These are phyloP conservation scores for Brachionus sp. DNA, from an alignment of 1,140 invertebrate genomes.

Conservation along the genomic window DNA sequence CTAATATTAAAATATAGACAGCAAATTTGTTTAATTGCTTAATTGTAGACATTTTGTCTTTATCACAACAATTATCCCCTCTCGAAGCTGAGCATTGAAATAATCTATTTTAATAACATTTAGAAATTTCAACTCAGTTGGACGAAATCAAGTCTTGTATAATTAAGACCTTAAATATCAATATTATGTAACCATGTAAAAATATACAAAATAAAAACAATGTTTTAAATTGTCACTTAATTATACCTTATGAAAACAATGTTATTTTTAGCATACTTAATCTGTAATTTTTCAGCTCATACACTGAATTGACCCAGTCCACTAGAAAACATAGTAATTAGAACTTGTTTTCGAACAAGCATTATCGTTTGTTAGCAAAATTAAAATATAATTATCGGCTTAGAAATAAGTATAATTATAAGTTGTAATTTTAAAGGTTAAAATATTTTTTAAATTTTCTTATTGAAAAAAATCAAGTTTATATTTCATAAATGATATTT, in stretches of 20 bases:
- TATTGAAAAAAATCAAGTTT: too few species aligned
- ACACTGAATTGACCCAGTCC: not conserved
- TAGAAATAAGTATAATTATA: not conserved
- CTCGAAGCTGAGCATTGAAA: not conserved
- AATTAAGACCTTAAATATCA: not conserved
- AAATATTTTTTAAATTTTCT: too few species aligned
- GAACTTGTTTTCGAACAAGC: not conserved
- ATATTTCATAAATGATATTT: too few species aligned
- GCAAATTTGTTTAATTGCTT: slow-evolving; percentile 12
- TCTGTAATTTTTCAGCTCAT: not conserved
- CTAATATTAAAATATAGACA: not conserved
- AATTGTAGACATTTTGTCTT: slow-evolving; percentile 1
- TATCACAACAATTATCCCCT: slow-evolving; percentile 37
- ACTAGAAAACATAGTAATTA: not conserved
- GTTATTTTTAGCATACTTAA: not conserved
- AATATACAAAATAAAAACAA: not conserved
- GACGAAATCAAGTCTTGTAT: slow-evolving; percentile 8
- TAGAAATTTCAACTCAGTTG: slow-evolving; percentile 26
- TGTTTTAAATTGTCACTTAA: slow-evolving; percentile 32
- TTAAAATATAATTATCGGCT: not conserved
- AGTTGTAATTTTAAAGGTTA: not conserved
- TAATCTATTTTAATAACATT: slow-evolving; percentile 23
- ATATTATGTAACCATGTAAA: not conserved
- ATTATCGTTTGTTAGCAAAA: not conserved
- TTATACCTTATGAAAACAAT: slow-evolving; percentile 31